These are phyloP conservation scores for Leptothorax acervorum DNA, from an alignment of 2,888 invertebrate genomes.

Conservation along the genomic window DNA sequence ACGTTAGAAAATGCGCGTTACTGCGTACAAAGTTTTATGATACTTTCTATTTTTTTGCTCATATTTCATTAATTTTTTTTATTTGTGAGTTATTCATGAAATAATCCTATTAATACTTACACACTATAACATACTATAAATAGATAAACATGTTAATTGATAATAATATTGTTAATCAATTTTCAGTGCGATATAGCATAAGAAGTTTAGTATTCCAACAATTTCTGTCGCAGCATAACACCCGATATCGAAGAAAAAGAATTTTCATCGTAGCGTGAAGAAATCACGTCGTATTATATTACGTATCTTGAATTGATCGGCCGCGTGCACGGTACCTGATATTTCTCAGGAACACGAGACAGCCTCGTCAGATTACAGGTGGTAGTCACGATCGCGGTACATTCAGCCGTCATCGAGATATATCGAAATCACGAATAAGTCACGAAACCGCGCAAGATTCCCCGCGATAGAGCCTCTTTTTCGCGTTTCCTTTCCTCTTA, in stretches of 20 bases:
- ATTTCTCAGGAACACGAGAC: slow-evolving; percentile 50
- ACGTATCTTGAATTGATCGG: slow-evolving; percentile 47
- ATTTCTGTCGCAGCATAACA: neutral
- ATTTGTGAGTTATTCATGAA: neutral
- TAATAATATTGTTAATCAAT: neutral
- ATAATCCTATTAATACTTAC: neutral
- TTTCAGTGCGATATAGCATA: neutral
- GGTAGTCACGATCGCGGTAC: slow-evolving; percentile 41
- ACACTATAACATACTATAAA: neutral
- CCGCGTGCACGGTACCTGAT: slow-evolving; percentile 28
- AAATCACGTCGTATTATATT: slow-evolving; percentile 40
- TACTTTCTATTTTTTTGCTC: neutral
- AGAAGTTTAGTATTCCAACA: neutral
- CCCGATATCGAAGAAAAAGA: slow-evolving; percentile 1
- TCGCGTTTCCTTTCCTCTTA: slow-evolving; percentile 29
- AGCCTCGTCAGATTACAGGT: slow-evolving; percentile 46
- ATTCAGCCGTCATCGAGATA: slow-evolving; percentile 45
- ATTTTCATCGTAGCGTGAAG: slow-evolving; percentile 27
- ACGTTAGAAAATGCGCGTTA: slow-evolving; percentile 25
- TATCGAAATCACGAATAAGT: slow-evolving; percentile 37
- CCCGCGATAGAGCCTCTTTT: slow-evolving; percentile 29
- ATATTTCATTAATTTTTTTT: slow-evolving; percentile 1
- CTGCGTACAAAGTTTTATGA: neutral
- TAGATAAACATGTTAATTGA: neutral
- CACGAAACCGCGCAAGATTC: slow-evolving; percentile 50